A percentile compares a stretch with the other conserved stretches of the same genome.
Conservation (phyloP, 1,140 invertebrate species). For the Dendroctonus ponderosae region DNA sequence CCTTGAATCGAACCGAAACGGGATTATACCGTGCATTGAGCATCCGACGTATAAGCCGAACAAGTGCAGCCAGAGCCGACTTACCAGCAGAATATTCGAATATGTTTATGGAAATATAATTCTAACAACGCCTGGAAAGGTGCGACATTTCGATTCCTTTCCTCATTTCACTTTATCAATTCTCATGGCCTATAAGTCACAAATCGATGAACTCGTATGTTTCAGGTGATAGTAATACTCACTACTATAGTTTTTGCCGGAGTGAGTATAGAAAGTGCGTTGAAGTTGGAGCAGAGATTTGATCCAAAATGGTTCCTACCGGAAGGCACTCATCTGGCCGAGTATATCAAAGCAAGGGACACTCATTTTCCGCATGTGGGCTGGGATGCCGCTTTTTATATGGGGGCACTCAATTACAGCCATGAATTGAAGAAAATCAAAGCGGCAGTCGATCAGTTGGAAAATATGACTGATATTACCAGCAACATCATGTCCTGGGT, state of each 20-base stretch:
- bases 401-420: conserved; percentile 67
- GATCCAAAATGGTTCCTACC: conserved; percentile 77
- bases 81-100: conserved; percentile 56
- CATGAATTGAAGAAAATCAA: conserved; percentile 63
- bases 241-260: conserved; percentile 59
- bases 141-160: conserved; percentile 38
- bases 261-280: conserved; percentile 61
- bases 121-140: conserved; percentile 61
- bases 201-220: no score
- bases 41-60: conserved; percentile 58
- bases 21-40: conserved; percentile 64
- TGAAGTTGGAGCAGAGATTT: conserved; percentile 71
- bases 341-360: conserved; percentile 58
- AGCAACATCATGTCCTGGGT: conserved; percentile 64
- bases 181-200: background rate
- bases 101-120: conserved; percentile 59
- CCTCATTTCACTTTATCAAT: no score
- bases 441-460: conserved; percentile 55
- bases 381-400: conserved; percentile 63
- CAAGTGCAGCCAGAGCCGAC: conserved; percentile 49
- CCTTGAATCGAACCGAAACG: conserved; percentile 63
- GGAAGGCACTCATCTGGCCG: conserved; percentile 64
- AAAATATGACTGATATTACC: conserved; percentile 56
- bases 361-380: conserved; percentile 66
- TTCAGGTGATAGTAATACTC: conserved; percentile 57